Evolutionary conservation across 2,113 vertebrate genomes (phyloP).

Genomic region (Uria aalge): DNA sequence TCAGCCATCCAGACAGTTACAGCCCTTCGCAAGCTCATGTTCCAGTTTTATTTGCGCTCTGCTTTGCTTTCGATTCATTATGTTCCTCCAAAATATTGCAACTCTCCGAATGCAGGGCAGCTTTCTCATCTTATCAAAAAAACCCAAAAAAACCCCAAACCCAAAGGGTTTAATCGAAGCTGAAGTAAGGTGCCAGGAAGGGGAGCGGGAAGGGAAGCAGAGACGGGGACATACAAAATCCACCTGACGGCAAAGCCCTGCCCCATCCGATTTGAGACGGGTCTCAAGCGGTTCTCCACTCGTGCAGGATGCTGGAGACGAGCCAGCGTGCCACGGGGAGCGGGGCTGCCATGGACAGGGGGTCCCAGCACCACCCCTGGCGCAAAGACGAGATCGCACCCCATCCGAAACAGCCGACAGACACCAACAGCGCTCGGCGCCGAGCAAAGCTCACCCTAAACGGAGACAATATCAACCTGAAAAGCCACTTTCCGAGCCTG

Average conservation of each 20-base stretch:
- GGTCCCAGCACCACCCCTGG: accelerated
- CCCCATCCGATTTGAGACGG: accelerated
- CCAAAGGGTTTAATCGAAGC: neutral
- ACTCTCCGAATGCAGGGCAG: neutral
- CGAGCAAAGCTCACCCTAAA: neutral
- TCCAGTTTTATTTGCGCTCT: neutral
- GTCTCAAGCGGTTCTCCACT: neutral
- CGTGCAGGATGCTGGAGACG: accelerated
- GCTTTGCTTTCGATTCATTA: neutral
- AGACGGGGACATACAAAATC: neutral
- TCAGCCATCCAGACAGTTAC: neutral
- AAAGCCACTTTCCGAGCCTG: neutral
- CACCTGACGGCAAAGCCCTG: neutral
- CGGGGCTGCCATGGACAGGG: accelerated
- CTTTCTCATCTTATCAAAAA: neutral
- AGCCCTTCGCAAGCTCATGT: neutral
- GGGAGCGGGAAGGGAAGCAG: neutral
- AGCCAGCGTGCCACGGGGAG: neutral
- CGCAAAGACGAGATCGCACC: accelerated
- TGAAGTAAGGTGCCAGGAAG: neutral
- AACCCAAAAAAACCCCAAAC: neutral
- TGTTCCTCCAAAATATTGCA: neutral
- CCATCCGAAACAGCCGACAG: neutral
- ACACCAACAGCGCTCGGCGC: accelerated
- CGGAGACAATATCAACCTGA: neutral